Evolutionary conservation across 2,113 vertebrate genomes (phyloP).

Genomic region (Sylvicapra grimmia): DNA sequence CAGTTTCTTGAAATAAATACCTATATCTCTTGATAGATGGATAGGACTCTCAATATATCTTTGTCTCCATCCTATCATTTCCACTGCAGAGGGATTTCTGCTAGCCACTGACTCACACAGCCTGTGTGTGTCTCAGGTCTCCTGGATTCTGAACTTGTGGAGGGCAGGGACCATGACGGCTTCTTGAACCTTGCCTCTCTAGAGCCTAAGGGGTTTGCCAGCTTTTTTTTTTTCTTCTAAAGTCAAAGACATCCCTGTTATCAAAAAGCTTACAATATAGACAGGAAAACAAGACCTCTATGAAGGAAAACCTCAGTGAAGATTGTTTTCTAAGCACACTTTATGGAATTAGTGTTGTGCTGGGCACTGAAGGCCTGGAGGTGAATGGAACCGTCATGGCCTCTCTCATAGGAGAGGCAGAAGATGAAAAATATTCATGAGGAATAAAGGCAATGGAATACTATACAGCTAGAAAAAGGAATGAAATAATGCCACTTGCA

Average conservation of each 20-base stretch:
- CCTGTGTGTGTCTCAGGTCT: neutral
- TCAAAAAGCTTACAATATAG: neutral
- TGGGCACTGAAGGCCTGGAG: neutral
- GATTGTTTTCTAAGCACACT: neutral
- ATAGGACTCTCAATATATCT: neutral
- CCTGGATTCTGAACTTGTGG: neutral
- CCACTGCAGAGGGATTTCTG: neutral
- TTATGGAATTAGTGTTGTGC: neutral
- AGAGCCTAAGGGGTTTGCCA: neutral
- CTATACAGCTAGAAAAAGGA: neutral
- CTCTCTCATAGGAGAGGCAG: neutral
- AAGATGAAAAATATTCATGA: neutral
- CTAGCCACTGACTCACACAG: neutral
- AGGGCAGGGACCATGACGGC: accelerated
- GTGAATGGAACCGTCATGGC: neutral
- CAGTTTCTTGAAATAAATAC: neutral
- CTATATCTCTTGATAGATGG: neutral
- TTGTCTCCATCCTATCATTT: neutral
- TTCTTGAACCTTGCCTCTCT: neutral
- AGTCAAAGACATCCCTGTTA: neutral
- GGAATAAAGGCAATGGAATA: neutral
- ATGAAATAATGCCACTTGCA: neutral
- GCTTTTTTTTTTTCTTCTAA: neutral
- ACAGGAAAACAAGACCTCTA: neutral
- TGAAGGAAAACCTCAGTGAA: neutral